A percentile compares a stretch with the other conserved stretches of the same genome.
Conservation (phyloP, 2,888 invertebrate genomes). For the Spodoptera littoralis region DNA sequence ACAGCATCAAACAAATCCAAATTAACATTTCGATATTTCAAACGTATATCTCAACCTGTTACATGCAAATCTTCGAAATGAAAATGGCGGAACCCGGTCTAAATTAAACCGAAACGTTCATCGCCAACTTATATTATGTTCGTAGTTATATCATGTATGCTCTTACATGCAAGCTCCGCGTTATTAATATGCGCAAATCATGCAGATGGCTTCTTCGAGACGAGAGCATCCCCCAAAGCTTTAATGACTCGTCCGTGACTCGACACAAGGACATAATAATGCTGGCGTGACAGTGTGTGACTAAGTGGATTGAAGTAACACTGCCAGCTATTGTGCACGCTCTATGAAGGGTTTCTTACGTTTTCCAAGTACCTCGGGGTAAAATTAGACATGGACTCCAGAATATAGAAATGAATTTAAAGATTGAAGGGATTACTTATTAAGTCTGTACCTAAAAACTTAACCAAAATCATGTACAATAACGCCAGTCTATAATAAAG, state of each 20-base stretch:
- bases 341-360: conserved; percentile 10
- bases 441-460: background rate
- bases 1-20: conserved; percentile 16
- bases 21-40: conserved; percentile 21
- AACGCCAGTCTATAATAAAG: no score
- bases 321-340: conserved; percentile 41
- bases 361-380: conserved; percentile 23
- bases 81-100: conserved; percentile 43
- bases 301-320: conserved; percentile 45
- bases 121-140: conserved; percentile 54
- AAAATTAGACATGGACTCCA: background rate
- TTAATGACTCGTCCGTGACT: conserved; percentile 68
- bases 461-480: background rate
- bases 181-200: conserved; percentile 82
- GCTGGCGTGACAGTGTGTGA: conserved; percentile 55
- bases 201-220: conserved; percentile 76
- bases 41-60: conserved; percentile 37
- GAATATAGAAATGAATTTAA: conserved; percentile 5
- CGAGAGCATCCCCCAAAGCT: conserved; percentile 60
- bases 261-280: conserved; percentile 55
- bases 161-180: conserved; percentile 61
- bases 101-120: conserved; percentile 52
- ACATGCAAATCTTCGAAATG: conserved; percentile 47
- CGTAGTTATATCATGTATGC: conserved; percentile 46
- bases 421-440: background rate